Evolutionary conservation across 1,140 invertebrate species (phyloP), one percentile per base, ranked within the genome.

Genomic region (Drosophila paulistorum): DNA sequence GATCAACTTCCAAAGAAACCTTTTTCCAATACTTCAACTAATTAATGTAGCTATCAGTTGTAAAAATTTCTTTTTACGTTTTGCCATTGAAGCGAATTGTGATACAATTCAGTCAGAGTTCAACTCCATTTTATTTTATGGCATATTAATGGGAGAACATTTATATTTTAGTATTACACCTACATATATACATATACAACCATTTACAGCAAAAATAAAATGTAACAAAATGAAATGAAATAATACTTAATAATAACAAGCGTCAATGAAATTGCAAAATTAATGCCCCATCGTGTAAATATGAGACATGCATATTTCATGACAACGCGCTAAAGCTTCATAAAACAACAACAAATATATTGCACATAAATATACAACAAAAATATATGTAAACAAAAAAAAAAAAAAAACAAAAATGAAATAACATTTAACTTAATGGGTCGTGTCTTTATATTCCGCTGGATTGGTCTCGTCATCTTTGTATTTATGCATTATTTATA

Each of bases 401-500:
- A 41, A 23, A 37, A n/a, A n/a, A 35, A 11, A 9, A 57, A 3
- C 41, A 58, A 1, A 20, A 48, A 23, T 26, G 35, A 58, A 65
- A 65, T 41, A 60, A 48, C 77, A 82, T 86, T 86, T 83, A 79
- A 77, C 61, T 86, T 83, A 86, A 86, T 87, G 83, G 83, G 55
- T 79, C 84, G 72, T 74, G 72, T 77, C 71, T 77, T 84, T 87
- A 77, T 87, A 68, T 65, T 64, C 35, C 65, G 54, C 67, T 74
- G 45, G 73, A 60, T 60, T 69, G 77, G 68, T 68, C 57, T 67
- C 68, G 65, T 73, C 71, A 68, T 82, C 72, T 77, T 71, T 79
- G 62, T 71, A 74, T 77, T 77, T 79, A 74, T 87, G 69, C 69
- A 79, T 79, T 79, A 87, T 86, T 87, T 86, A 86, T 82, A 68